phyloP scores from a whole-genome alignment of 2,797 vertebrate species.

The Eidolon dupreanum region DNA sequence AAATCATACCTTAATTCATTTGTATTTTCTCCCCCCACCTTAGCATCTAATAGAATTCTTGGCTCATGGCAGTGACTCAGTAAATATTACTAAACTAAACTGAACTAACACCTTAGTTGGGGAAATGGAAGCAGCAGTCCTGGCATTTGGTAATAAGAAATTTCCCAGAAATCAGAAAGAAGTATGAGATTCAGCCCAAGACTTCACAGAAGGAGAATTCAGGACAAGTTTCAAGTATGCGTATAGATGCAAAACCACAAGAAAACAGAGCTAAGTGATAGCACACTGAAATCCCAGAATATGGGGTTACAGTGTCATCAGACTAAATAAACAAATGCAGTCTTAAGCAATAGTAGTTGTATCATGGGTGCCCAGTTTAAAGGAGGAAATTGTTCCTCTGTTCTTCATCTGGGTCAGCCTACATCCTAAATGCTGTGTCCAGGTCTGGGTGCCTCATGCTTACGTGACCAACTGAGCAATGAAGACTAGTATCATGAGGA shows the following conservation, averaged over 20 bases:
- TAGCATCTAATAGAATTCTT: not conserved
- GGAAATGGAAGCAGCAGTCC: not conserved
- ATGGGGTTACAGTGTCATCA: conserved; percentile 6
- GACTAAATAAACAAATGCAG: not conserved
- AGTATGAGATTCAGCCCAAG: not conserved
- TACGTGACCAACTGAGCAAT: not conserved
- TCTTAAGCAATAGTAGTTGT: not conserved
- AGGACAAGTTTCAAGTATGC: not conserved
- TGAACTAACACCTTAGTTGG: not conserved
- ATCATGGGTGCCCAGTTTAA: not conserved
- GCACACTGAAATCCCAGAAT: conserved; percentile 49
- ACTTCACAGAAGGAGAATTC: not conserved
- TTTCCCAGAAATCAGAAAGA: not conserved
- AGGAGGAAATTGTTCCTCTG: not conserved
- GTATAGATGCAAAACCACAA: not conserved
- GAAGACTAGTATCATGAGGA: not conserved
- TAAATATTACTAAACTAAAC: not conserved
- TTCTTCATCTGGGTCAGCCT: not conserved
- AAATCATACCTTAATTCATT: not conserved
- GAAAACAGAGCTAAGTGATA: conserved; percentile 11
- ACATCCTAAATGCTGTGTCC: not conserved
- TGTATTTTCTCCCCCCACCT: not conserved
- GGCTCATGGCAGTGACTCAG: not conserved
- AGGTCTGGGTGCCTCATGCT: not conserved
- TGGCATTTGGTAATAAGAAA: not conserved